Percentiles rank a stretch among this genome's conserved stretches.
Conservation (phyloP, 2,888 invertebrate genomes). For the Dorcus hopei region DNA sequence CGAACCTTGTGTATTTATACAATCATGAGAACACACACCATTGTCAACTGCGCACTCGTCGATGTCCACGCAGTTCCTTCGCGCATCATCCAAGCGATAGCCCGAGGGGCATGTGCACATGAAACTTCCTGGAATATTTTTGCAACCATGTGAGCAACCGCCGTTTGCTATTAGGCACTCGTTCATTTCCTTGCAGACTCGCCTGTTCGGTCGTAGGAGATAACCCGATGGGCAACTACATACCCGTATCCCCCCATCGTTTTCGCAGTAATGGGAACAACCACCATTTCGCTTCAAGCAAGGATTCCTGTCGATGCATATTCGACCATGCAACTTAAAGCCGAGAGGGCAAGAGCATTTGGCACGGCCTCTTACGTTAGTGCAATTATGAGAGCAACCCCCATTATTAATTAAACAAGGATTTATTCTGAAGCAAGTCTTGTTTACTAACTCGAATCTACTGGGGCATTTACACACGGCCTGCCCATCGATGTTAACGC, state of each 20-base stretch:
- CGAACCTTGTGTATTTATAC: conserved; percentile 54
- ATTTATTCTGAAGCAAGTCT: conserved; percentile 49
- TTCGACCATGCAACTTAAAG: conserved; percentile 38
- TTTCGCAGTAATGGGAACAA: conserved; percentile 54
- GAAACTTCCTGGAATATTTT: conserved; percentile 43
- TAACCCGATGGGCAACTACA: conserved; percentile 58
- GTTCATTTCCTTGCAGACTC: conserved; percentile 48
- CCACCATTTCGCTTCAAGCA: conserved; percentile 52
- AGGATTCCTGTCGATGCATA: conserved; percentile 34
- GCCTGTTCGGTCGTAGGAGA: conserved; percentile 44
- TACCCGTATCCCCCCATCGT: conserved; percentile 42
- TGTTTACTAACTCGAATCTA: conserved; percentile 49
- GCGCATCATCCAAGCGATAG: conserved; percentile 47
- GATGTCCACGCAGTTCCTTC: conserved; percentile 51
- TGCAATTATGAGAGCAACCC: conserved; percentile 62
- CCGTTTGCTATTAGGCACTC: conserved; percentile 48
- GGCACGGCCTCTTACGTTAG: conserved; percentile 46
- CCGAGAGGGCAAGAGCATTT: conserved; percentile 53
- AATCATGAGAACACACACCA: conserved; percentile 63
- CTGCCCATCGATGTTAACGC: conserved; percentile 49
- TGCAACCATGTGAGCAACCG: conserved; percentile 55
- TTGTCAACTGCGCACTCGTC: conserved; percentile 59
- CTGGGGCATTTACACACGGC: conserved; percentile 56
- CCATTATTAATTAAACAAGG: conserved; percentile 59
- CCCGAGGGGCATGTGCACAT: conserved; percentile 57